A percentile compares a stretch with the other conserved stretches of the same genome.
Conservation (phyloP, 2,113 vertebrate genomes). For the Takifugu bimaculatus region DNA sequence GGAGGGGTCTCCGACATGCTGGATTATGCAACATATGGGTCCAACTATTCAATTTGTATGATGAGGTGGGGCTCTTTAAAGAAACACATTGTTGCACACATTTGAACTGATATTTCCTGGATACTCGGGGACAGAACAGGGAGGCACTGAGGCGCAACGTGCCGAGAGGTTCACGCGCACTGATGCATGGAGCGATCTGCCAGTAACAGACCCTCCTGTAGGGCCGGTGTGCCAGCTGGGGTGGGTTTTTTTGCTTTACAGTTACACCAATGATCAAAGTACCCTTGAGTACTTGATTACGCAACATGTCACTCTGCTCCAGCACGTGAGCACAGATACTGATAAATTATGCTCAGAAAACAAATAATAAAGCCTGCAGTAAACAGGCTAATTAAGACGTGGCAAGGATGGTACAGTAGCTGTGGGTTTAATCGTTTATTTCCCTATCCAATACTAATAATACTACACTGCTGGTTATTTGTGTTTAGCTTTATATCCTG, state of each 20-base stretch:
- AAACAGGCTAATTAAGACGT: not conserved
- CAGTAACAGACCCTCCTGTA: constrained; percentile 2
- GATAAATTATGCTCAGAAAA: not conserved
- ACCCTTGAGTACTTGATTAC: constrained; percentile 7
- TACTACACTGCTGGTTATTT: not conserved
- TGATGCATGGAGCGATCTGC: not conserved
- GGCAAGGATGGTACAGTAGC: no score
- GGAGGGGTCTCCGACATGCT: not conserved
- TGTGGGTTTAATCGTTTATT: no score
- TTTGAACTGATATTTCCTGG: no score
- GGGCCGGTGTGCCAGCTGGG: not conserved
- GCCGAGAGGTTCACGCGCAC: constrained; percentile 26
- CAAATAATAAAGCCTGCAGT: not conserved
- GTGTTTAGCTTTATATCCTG: no score
- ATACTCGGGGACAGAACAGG: no score
- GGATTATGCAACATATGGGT: no score
- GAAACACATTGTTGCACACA: no score
- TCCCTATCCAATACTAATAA: no score
- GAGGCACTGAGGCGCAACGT: constrained; percentile 5
- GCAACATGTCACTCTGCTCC: not conserved
- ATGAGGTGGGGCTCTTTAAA: no score
- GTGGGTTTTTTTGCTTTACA: not conserved
- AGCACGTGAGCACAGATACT: not conserved
- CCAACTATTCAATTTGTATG: no score
- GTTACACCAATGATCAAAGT: constrained; percentile 17